These are phyloP conservation scores for Paguma larvata DNA, from an alignment of 2,797 vertebrate genomes.

Conservation along the genomic window DNA sequence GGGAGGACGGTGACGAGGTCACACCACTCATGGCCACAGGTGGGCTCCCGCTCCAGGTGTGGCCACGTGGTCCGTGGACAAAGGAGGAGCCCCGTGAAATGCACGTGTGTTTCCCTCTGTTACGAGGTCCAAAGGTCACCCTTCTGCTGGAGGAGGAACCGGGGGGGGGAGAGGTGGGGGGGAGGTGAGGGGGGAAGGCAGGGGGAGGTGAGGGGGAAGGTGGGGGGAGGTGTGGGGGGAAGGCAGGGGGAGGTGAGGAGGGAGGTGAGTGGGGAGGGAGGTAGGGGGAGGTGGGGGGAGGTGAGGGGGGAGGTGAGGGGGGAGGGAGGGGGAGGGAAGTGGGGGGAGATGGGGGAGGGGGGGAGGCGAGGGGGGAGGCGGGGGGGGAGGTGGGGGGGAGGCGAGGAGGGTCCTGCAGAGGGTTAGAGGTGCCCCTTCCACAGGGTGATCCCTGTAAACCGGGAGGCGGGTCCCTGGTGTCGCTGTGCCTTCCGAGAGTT, in stretches of 20 bases:
- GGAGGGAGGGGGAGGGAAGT: rapidly evolving
- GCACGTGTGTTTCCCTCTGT: background rate
- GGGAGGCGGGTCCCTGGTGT: background rate
- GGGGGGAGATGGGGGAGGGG: background rate
- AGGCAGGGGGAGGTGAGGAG: no score
- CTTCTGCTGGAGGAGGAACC: background rate
- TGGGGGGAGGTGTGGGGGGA: no score
- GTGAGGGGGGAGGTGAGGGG: rapidly evolving
- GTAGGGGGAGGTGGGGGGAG: rapidly evolving
- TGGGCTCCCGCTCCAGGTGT: background rate
- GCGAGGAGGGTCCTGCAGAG: background rate
- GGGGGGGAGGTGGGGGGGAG: no score
- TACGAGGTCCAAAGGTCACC: background rate
- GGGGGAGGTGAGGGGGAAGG: no score
- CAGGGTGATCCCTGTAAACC: rapidly evolving
- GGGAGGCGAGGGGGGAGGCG: no score
- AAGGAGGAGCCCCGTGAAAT: background rate
- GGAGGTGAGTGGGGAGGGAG: rapidly evolving
- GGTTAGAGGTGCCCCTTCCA: background rate
- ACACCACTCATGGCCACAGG: rapidly evolving
- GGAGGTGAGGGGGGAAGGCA: rapidly evolving
- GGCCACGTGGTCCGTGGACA: background rate
- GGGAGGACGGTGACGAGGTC: background rate
- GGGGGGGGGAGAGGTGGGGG: background rate
- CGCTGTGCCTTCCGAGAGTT: background rate